phyloP scores from a whole-genome alignment of 2,113 vertebrate species.

The Anarhynchus alexandrinus region DNA sequence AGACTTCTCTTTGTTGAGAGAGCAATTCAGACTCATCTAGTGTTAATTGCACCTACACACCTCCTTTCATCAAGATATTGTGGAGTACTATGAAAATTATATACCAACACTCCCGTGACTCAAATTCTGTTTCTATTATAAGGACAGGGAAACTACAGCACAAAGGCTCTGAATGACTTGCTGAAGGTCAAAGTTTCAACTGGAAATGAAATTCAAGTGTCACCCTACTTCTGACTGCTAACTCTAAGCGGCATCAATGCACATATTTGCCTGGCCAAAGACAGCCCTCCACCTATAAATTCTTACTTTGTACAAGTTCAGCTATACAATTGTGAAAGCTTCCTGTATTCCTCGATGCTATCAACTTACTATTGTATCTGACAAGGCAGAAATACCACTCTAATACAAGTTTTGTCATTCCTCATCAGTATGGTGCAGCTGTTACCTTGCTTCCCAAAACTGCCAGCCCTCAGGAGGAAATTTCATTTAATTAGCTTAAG shows the following conservation, averaged over 20 bases:
- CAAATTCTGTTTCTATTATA: background rate
- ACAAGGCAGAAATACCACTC: background rate
- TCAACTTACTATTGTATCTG: background rate
- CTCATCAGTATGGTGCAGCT: background rate
- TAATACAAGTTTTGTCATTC: background rate
- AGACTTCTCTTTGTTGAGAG: background rate
- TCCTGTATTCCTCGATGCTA: background rate
- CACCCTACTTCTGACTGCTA: background rate
- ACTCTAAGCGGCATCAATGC: background rate
- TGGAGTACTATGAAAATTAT: background rate
- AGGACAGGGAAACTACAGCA: background rate
- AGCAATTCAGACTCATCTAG: background rate
- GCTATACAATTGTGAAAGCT: background rate
- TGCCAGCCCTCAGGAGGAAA: background rate
- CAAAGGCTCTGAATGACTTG: background rate
- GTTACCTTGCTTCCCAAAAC: background rate
- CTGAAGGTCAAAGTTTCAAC: background rate
- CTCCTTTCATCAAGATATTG: background rate
- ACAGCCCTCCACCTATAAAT: background rate
- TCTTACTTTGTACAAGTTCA: background rate
- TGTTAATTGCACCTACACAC: slow-evolving; percentile 14
- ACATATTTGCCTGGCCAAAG: background rate
- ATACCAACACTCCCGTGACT: background rate
- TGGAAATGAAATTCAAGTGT: background rate
- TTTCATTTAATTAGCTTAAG: background rate